Conservation (phyloP, 2,888 invertebrate genomes). For the Chymomyza amoena region DNA sequence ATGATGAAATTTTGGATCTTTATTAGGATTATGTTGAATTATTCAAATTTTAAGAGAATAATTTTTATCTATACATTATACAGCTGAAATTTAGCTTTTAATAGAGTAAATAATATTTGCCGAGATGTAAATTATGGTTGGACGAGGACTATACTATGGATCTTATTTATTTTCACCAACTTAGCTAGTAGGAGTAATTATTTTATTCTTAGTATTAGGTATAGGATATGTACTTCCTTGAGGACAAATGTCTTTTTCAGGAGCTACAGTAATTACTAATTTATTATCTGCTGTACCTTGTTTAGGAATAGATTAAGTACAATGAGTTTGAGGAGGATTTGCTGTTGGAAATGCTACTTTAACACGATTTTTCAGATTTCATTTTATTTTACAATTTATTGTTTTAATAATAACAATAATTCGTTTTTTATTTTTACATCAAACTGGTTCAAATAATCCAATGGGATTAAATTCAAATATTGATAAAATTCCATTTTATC, state of each 20-base stretch:
- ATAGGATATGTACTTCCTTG: too few relatives aligned
- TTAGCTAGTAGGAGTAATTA: constrained; percentile 84
- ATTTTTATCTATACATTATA: too few relatives aligned
- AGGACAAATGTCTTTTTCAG: constrained; percentile 92
- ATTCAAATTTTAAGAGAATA: constrained; percentile 81
- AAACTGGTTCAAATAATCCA: constrained; percentile 85
- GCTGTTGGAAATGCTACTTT: too few relatives aligned
- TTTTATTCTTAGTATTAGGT: constrained; percentile 84
- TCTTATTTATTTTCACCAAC: constrained; percentile 81
- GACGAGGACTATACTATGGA: constrained; percentile 82
- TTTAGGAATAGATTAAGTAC: too few relatives aligned
- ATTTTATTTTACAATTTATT: too few relatives aligned
- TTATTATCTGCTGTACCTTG: too few relatives aligned
- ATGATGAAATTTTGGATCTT: constrained; percentile 85
- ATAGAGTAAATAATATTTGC: constrained; percentile 84
- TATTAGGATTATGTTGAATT: constrained; percentile 82
- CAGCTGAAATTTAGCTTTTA: constrained; percentile 79
- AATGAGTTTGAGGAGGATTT: too few relatives aligned
- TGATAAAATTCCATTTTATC: too few relatives aligned
- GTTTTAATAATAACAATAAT: constrained; percentile 81
- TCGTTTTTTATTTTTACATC: constrained; percentile 84
- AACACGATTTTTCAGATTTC: too few relatives aligned
- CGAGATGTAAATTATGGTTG: constrained; percentile 86
- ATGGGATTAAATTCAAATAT: constrained; percentile 83
- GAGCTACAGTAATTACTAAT: too few relatives aligned